These are phyloP conservation scores for Stenchaetothrips biformis DNA, from an alignment of 2,888 invertebrate species.

Conservation along the genomic window DNA sequence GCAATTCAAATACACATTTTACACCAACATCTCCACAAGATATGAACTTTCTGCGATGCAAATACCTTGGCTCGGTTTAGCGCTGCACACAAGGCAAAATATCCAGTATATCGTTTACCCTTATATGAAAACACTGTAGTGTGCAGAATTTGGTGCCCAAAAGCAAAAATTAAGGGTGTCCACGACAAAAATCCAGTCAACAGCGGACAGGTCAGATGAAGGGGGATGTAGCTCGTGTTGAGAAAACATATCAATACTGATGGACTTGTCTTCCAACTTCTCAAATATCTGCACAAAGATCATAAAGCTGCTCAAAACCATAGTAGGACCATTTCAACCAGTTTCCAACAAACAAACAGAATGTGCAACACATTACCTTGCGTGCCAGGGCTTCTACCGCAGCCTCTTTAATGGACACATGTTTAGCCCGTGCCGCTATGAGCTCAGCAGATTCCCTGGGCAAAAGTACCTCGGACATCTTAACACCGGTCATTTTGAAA, in stretches of 20 bases:
- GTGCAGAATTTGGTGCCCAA: slow-evolving; percentile 63
- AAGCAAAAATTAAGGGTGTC: slow-evolving; percentile 96
- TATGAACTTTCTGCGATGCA: slow-evolving; percentile 30
- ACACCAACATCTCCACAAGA: slow-evolving; percentile 24
- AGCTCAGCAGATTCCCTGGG: slow-evolving; percentile 69
- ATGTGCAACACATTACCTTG: slow-evolving; percentile 51
- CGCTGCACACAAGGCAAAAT: slow-evolving; percentile 87
- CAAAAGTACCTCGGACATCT: no score
- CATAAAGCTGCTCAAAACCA: neutral
- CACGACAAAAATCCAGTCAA: slow-evolving; percentile 86
- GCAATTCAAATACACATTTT: slow-evolving; percentile 36
- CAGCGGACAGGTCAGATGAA: slow-evolving; percentile 58
- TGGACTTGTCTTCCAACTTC: slow-evolving; percentile 55
- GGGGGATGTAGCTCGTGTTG: slow-evolving; percentile 69
- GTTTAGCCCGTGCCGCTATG: slow-evolving; percentile 62
- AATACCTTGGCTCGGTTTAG: slow-evolving; percentile 74
- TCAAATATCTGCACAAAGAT: slow-evolving; percentile 52
- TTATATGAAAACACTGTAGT: slow-evolving; percentile 51
- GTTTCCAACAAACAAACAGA: neutral
- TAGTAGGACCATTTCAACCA: slow-evolving; percentile 1
- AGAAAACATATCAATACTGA: slow-evolving; percentile 63
- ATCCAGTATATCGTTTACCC: slow-evolving; percentile 65
- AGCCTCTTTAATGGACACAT: slow-evolving; percentile 61
- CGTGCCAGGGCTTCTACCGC: slow-evolving; percentile 63
- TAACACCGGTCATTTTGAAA: no score